Evolutionary conservation across 2,113 vertebrate genomes (phyloP), one percentile per base, ranked within the genome.

Genomic region (Cyprinodon tularosa): DNA sequence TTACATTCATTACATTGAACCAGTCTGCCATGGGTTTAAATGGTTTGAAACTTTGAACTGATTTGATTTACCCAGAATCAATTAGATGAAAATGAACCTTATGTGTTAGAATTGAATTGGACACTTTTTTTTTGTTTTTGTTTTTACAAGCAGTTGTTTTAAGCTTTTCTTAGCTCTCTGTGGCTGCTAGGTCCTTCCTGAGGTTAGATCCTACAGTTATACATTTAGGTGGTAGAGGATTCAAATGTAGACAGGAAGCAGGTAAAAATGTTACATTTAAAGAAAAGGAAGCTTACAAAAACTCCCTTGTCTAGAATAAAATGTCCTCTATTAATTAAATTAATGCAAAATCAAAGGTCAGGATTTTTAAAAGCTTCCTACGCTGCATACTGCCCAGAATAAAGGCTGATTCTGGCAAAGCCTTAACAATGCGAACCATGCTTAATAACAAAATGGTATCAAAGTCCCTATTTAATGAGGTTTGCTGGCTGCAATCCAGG

Each of bases 391-490:
- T 71, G 48, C 37, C 69, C 6, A 40, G 66, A 70, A 78, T 57
- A 73, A 71, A 62, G 71, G 66, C 74, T 74, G 61, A 17, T 39
- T 65, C 47, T 12, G 57, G 72, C 68, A 42, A 79, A 72, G 78
- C 81, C 84, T 76, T 61, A 65, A 48, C 37, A 72, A 68, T 60
- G 11, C 40, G 62, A 81, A 44, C 42, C 77, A 44, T 36, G 72
- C 89, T 88, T 78, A 7, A 90, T 88, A 50, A 3, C 63, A 68
- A 86, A 85, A 81, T 73, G 1, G 60, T 75, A 88, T 77, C 71
- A 82, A 17, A 84, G 65, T 12, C 64, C 9, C 0, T 44, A 68
- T 11, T 39, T 48, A 4, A 53, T 67, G 60, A 83, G 48, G 45
- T 85, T 79, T 83, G 64, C 40, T 42, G 70, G 65, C 70, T 70